Percentiles rank a stretch among this genome's conserved stretches.
phyloP scores from a whole-genome alignment of 2,113 vertebrate genomes.

The Mohoua ochrocephala region DNA sequence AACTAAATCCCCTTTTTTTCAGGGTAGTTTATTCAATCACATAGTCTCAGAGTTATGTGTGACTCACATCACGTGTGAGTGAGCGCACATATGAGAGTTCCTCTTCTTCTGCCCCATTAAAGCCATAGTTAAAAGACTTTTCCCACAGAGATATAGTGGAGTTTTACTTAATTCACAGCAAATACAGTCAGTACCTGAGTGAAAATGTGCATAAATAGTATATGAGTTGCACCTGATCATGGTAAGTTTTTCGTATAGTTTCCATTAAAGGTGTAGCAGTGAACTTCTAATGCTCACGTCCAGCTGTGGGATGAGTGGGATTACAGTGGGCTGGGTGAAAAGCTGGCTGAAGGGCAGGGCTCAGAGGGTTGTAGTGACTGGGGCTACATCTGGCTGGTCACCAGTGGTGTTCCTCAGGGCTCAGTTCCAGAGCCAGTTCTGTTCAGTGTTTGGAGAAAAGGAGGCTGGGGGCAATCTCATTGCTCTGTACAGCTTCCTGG shows the following conservation, averaged over 20 bases:
- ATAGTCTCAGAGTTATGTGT: background rate
- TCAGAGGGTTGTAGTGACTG: background rate
- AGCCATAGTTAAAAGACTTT: background rate
- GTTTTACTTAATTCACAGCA: background rate
- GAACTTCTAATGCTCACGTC: background rate
- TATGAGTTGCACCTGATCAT: background rate
- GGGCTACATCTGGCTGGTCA: background rate
- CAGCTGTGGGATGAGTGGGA: background rate
- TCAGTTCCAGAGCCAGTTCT: background rate
- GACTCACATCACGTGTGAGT: background rate
- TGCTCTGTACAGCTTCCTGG: background rate
- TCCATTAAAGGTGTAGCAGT: background rate
- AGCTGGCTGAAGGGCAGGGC: background rate
- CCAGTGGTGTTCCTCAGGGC: background rate
- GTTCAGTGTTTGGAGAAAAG: background rate
- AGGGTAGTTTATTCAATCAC: background rate
- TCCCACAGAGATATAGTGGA: background rate
- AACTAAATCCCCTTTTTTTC: background rate
- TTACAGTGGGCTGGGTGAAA: background rate
- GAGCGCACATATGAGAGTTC: rapidly evolving
- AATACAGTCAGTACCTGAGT: background rate
- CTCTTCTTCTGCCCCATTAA: background rate
- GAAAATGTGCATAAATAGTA: background rate
- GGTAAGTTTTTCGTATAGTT: background rate
- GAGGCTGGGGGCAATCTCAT: background rate